Conservation (phyloP, 2,113 vertebrate species). For the Bos indicus region DNA sequence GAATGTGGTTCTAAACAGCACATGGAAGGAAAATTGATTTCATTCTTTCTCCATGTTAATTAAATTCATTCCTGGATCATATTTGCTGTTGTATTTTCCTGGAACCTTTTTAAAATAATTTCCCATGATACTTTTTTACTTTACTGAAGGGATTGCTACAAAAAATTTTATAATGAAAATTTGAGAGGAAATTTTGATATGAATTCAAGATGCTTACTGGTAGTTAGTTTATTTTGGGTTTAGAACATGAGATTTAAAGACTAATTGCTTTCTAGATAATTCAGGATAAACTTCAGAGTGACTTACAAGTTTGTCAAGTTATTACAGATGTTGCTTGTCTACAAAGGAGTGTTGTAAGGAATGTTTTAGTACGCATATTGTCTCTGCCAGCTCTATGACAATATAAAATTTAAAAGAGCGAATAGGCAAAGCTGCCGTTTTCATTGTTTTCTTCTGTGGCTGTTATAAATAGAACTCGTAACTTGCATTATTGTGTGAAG, state of each 20-base stretch:
- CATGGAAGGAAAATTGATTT: not conserved
- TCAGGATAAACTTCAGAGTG: not conserved
- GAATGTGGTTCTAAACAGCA: not conserved
- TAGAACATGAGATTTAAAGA: not conserved
- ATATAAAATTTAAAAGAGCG: not conserved
- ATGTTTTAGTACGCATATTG: not conserved
- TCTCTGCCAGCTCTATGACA: not conserved
- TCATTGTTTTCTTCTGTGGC: not conserved
- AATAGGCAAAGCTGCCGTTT: not conserved
- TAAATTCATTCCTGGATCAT: not conserved
- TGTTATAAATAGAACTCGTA: not conserved
- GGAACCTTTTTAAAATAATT: not conserved
- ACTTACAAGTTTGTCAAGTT: not conserved
- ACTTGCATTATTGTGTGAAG: not conserved
- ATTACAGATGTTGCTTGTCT: not conserved
- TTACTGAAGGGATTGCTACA: not conserved
- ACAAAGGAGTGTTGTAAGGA: not conserved
- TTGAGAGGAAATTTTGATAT: not conserved
- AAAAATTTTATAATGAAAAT: not conserved
- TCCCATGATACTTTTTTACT: not conserved
- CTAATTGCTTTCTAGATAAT: not conserved
- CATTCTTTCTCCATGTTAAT: not conserved
- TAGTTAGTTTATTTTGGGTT: slow-evolving; percentile 6
- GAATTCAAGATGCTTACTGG: not conserved
- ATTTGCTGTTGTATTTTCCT: slow-evolving; percentile 16